Conservation (phyloP, 2,113 vertebrate species). For the Macquaria australasica region DNA sequence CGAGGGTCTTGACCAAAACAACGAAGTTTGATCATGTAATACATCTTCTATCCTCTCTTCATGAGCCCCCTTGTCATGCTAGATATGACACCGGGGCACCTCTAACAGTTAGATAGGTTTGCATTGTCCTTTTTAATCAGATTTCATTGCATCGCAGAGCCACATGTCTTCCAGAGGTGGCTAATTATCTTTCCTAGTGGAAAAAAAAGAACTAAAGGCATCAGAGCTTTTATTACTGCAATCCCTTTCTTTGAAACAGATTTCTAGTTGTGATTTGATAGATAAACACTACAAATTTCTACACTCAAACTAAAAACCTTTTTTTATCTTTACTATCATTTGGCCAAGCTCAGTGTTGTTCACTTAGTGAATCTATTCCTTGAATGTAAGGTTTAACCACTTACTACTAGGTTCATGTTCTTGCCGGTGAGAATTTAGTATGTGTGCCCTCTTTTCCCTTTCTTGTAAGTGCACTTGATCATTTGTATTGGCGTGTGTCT, state of each 20-base stretch:
- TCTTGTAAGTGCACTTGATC: neutral
- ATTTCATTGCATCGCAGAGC: neutral
- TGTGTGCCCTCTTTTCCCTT: neutral
- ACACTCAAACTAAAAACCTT: neutral
- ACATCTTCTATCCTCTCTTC: neutral
- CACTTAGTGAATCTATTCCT: neutral
- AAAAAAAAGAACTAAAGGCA: neutral
- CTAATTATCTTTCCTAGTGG: neutral
- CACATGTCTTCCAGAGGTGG: neutral
- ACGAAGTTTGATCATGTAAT: neutral
- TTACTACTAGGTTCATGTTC: neutral
- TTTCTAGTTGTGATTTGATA: neutral
- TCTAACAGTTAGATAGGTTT: neutral
- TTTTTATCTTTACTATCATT: neutral
- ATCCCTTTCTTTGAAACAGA: neutral
- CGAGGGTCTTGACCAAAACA: neutral
- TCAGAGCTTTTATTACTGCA: neutral
- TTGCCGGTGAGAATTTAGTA: neutral
- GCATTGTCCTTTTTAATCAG: neutral
- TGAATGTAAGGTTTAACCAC: neutral
- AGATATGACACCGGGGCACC: neutral
- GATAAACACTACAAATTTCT: neutral
- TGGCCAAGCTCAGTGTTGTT: neutral
- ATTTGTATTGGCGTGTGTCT: neutral
- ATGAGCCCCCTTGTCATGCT: neutral